phyloP scores from a whole-genome alignment of 2,888 invertebrate species.

The Trissoscelio sp. region DNA sequence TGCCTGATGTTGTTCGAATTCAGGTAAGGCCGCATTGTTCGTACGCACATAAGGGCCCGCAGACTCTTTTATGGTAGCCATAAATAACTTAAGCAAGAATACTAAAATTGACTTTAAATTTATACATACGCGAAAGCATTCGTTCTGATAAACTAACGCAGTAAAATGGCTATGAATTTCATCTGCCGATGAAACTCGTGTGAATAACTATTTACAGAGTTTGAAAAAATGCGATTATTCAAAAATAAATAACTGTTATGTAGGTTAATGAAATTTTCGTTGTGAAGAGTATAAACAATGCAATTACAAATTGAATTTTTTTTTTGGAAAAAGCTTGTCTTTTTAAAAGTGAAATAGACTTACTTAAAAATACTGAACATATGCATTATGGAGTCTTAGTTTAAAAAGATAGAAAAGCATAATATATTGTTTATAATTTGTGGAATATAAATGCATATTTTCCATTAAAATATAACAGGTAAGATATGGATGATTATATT shows the following conservation, averaged over 20 bases:
- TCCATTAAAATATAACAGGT: too few species aligned
- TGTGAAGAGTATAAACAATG: not conserved
- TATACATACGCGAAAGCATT: constrained; percentile 45
- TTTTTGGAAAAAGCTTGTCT: too few species aligned
- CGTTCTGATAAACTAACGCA: constrained; percentile 58
- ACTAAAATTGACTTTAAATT: constrained; percentile 68
- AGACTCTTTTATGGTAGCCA: constrained; percentile 56
- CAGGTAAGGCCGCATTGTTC: constrained; percentile 56
- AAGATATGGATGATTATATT: not conserved
- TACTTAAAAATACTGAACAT: too few species aligned
- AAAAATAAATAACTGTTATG: constrained; percentile 29
- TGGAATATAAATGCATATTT: too few species aligned
- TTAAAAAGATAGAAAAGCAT: too few species aligned
- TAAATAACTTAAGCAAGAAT: constrained; percentile 68
- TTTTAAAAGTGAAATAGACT: too few species aligned
- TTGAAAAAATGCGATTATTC: constrained; percentile 2
- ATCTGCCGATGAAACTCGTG: constrained; percentile 58
- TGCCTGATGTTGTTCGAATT: constrained; percentile 51
- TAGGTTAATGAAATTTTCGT: not conserved
- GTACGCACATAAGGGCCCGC: constrained; percentile 28
- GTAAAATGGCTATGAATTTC: constrained; percentile 64
- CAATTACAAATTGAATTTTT: too few species aligned
- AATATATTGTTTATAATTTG: too few species aligned
- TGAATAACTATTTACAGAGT: constrained; percentile 55
- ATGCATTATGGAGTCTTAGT: too few species aligned